These are phyloP conservation scores for Tipula confusa DNA, from an alignment of 2,888 invertebrate species.

Conservation along the genomic window DNA sequence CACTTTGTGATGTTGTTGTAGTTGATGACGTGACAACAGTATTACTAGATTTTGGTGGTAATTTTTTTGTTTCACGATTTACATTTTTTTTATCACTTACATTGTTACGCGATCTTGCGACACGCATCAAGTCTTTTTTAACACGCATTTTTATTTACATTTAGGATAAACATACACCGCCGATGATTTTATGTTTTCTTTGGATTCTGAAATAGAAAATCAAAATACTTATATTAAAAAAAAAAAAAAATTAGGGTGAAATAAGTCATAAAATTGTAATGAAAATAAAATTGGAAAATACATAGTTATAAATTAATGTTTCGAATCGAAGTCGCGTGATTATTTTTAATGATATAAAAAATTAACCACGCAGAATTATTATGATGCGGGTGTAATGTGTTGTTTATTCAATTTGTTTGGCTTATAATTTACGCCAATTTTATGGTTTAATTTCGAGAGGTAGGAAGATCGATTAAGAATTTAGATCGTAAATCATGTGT, in stretches of 20 bases:
- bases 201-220: not conserved
- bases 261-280: not conserved
- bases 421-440: not conserved
- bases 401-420: not conserved
- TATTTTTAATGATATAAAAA: not conserved
- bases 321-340: not conserved
- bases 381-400: not conserved
- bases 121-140: not conserved
- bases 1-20: not conserved
- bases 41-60: not conserved
- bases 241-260: not conserved
- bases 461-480: not conserved
- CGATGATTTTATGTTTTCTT: not conserved
- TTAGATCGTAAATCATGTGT: not conserved
- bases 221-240: too few relatives aligned
- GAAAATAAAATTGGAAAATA: not conserved
- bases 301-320: not conserved
- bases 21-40: not conserved
- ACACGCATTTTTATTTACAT: slow-evolving; percentile 1
- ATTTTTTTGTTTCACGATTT: slow-evolving; percentile 4
- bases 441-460: not conserved
- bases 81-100: not conserved
- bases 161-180: not conserved
- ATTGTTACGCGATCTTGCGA: not conserved
- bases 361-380: not conserved